Percentiles rank a stretch among this genome's conserved stretches.
Conservation (phyloP, 2,888 invertebrate genomes). For the Plutella xylostella region DNA sequence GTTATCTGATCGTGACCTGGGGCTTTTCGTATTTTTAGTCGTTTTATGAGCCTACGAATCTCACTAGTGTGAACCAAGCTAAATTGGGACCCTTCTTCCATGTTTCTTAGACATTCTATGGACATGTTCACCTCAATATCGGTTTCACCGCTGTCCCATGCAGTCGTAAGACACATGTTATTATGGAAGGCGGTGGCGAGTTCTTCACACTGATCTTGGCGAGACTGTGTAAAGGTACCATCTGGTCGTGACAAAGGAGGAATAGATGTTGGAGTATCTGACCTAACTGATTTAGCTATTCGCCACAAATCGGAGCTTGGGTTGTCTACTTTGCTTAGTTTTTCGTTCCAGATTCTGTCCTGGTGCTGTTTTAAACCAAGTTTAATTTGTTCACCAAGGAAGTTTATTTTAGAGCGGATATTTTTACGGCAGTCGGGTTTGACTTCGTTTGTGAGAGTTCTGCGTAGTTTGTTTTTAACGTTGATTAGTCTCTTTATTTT, state of each 20-base stretch:
- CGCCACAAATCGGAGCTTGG: slow-evolving; percentile 9
- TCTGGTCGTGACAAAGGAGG: slow-evolving; percentile 3
- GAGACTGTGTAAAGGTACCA: background rate
- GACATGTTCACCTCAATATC: slow-evolving; percentile 1
- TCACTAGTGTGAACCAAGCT: background rate
- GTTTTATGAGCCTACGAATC: background rate
- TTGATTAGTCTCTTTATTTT: slow-evolving; percentile 2
- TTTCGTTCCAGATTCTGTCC: slow-evolving; percentile 9
- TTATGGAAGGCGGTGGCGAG: slow-evolving; percentile 5
- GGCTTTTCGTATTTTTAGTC: slow-evolving; percentile 8
- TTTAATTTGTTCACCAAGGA: too few species aligned
- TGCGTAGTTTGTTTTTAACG: slow-evolving; percentile 5
- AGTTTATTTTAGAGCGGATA: slow-evolving; percentile 3
- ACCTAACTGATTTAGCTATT: background rate
- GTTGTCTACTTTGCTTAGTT: slow-evolving; percentile 7
- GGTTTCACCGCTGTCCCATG: background rate
- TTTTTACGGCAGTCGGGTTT: background rate
- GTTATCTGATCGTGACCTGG: slow-evolving; percentile 7
- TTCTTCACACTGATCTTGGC: slow-evolving; percentile 5
- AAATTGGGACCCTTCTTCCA: background rate
- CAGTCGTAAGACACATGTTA: slow-evolving; percentile 9
- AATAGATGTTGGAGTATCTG: background rate
- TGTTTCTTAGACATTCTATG: background rate
- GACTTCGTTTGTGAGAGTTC: background rate
- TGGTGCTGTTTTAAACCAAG: too few species aligned